Conservation (phyloP, 2,888 invertebrate species). For the Crocallis elinguaria region DNA sequence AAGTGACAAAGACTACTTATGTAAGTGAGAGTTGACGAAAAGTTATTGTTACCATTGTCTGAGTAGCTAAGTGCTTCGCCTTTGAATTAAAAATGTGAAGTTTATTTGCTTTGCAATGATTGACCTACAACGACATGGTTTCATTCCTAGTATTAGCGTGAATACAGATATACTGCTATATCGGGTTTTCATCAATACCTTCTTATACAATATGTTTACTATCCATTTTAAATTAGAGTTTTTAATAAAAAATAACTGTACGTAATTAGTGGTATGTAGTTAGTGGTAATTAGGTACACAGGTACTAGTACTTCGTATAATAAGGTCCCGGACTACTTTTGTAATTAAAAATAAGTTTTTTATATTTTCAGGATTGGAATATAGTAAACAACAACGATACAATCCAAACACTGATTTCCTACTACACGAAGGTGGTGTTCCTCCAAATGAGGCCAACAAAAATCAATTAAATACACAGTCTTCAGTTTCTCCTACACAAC, state of each 20-base stretch:
- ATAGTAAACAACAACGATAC: constrained; percentile 49
- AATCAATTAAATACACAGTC: constrained; percentile 46
- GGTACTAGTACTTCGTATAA: too few relatives aligned
- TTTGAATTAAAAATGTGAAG: neutral
- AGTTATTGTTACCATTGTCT: too few relatives aligned
- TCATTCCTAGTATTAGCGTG: neutral
- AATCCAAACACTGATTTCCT: constrained; percentile 71
- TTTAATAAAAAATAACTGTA: too few relatives aligned
- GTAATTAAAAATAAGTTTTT: neutral
- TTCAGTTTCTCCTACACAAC: constrained; percentile 24
- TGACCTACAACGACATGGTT: neutral
- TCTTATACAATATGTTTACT: too few relatives aligned
- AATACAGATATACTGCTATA: too few relatives aligned
- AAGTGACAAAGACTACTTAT: too few relatives aligned
- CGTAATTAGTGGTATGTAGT: neutral
- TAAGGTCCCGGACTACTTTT: too few relatives aligned
- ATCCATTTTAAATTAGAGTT: too few relatives aligned
- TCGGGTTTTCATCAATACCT: too few relatives aligned
- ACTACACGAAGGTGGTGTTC: constrained; percentile 64
- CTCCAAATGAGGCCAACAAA: constrained; percentile 50
- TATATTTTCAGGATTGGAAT: constrained; percentile 57
- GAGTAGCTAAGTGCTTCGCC: too few relatives aligned
- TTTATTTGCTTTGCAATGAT: neutral
- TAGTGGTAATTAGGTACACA: neutral
- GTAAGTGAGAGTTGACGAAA: too few relatives aligned